Percentiles rank a stretch among this genome's conserved stretches.
These are phyloP conservation scores for Poecilus cupreus DNA, from an alignment of 2,888 invertebrate genomes.

Conservation along the genomic window DNA sequence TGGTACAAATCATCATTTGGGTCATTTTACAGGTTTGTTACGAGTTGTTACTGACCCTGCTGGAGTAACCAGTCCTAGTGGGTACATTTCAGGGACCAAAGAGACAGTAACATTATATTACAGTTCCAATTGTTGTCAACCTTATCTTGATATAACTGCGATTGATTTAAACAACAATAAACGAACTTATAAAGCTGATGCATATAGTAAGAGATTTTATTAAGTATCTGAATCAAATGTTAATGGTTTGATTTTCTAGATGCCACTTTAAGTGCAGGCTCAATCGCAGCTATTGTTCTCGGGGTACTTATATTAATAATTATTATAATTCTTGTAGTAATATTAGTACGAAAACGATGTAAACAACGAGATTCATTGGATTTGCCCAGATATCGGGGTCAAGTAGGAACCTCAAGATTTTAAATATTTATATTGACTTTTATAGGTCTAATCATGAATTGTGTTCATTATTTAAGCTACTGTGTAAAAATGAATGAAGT, in stretches of 20 bases:
- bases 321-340: conserved; percentile 76
- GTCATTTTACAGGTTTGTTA: conserved; percentile 74
- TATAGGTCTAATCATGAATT: not conserved
- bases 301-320: conserved; percentile 80
- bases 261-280: conserved; percentile 67
- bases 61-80: conserved; percentile 78
- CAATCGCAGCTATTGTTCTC: conserved; percentile 83
- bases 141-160: conserved; percentile 80
- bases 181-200: conserved; percentile 79
- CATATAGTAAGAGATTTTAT: conserved; percentile 67
- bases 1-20: conserved; percentile 64
- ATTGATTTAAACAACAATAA: conserved; percentile 82
- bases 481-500: not conserved
- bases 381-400: conserved; percentile 76
- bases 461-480: not conserved
- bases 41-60: conserved; percentile 77
- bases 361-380: conserved; percentile 74
- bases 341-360: conserved; percentile 78
- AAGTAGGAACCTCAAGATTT: conserved; percentile 61
- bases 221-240: not conserved
- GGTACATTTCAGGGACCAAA: conserved; percentile 81
- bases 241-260: conserved; percentile 65
- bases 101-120: conserved; percentile 81
- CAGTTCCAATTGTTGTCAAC: conserved; percentile 83
- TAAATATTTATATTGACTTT: conserved; percentile 50